phyloP scores from a whole-genome alignment of 2,113 vertebrate genomes.

The Miniopterus natalensis region DNA sequence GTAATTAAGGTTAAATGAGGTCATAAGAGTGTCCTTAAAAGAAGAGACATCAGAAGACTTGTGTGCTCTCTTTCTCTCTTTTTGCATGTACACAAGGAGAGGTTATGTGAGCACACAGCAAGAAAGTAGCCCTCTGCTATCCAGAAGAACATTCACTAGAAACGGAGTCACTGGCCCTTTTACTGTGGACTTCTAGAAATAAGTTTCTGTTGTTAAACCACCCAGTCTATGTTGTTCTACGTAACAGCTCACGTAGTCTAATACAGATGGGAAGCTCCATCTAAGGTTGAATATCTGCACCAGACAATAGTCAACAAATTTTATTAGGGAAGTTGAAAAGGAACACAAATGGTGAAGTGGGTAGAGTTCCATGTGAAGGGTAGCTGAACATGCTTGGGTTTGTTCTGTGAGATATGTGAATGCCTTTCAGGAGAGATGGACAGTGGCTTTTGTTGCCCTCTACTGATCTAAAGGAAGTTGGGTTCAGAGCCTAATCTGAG shows the following conservation, averaged over 20 bases:
- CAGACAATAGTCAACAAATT: background rate
- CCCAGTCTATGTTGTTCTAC: background rate
- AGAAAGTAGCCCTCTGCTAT: background rate
- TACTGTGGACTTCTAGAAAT: background rate
- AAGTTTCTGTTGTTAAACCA: slow-evolving; percentile 6
- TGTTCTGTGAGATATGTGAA: background rate
- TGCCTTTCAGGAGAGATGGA: background rate
- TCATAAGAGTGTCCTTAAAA: background rate
- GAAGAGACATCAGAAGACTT: background rate
- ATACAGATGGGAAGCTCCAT: background rate
- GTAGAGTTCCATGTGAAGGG: background rate
- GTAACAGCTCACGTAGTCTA: background rate
- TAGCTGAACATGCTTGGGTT: background rate
- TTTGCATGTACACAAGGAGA: background rate
- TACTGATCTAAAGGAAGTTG: background rate
- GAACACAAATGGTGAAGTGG: background rate
- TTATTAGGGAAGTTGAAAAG: background rate
- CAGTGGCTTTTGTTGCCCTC: background rate
- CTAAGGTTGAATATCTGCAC: background rate
- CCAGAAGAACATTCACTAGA: background rate
- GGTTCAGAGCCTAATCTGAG: background rate
- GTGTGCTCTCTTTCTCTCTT: background rate
- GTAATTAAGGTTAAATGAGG: background rate
- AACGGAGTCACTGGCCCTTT: background rate
- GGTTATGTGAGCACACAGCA: background rate